Evolutionary conservation across 2,888 invertebrate species (phyloP), one percentile per base, ranked within the genome.

Genomic region (Bimastos eiseni): DNA sequence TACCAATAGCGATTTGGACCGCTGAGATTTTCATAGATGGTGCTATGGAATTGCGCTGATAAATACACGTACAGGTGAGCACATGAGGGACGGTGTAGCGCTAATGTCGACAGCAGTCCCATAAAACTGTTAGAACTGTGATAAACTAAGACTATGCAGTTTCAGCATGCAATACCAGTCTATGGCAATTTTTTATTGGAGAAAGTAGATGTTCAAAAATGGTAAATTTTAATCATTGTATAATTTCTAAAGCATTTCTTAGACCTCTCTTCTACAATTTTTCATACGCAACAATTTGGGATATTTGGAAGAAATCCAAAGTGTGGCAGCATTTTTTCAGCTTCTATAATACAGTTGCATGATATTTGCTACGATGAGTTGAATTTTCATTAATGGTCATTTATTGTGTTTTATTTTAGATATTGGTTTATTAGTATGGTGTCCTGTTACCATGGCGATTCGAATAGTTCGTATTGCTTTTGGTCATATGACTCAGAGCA

Each of bases 361-460:
- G 34, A 33, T 33, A 36, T 33, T 84, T 89, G 30, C 37, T n/a
- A 83, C 36, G 17, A 41, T 36, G 30, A 6, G 30, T 83, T 36
- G 24, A 24, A 83, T 89, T 83, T 83, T 91, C 44, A 41, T 90
- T 89, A 89, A 70, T 70, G 70, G 70, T 70, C n/a, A 70, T 70
- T 70, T 70, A 55, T 55, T 91, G 91, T 88, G 90, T 90, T 93
- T 34, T 91, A 91, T 90, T 93, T 34, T 94, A 98, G 98, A 94
- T 98, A 98, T 95, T 98, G 98, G 98, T 99, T 98, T 95, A 96
- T 99, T 92, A 98, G 98, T 92, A 96, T 99, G 95, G 98, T 98
- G 55, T 97, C 98, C 38, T 99, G 99, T 95, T 97, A 97, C 94
- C 96, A 97, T 92, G 93, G 94, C 91, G 89, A 91, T 0, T 97